These are phyloP conservation scores for Pelobates fuscus DNA, from an alignment of 2,113 vertebrate genomes.

Conservation along the genomic window DNA sequence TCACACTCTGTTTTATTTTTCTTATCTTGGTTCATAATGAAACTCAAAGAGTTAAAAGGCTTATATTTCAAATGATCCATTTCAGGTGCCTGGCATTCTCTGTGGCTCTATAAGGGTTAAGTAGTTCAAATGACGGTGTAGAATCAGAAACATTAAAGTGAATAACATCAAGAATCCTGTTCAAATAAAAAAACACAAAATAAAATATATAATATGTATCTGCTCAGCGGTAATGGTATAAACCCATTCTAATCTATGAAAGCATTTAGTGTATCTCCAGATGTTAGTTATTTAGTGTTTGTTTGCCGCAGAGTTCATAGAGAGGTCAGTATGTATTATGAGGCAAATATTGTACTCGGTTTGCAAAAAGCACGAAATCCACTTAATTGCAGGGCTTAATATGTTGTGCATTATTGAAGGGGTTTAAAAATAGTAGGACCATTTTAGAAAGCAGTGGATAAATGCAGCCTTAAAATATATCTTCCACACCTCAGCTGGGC, in stretches of 20 bases:
- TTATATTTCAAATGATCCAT: too few species aligned
- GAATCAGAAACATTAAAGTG: too few species aligned
- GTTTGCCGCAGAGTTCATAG: slow-evolving; percentile 1
- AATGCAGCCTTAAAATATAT: background rate
- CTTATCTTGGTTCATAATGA: too few species aligned
- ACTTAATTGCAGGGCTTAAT: slow-evolving; percentile 6
- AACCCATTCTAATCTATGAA: background rate
- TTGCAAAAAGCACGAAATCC: background rate
- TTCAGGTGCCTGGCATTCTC: too few species aligned
- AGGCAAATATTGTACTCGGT: background rate
- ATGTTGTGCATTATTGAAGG: background rate
- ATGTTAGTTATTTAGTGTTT: slow-evolving; percentile 26
- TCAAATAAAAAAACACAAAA: slow-evolving; percentile 12
- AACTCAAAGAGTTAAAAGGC: too few species aligned
- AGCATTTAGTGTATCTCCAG: slow-evolving; percentile 1
- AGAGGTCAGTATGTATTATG: slow-evolving; percentile 7
- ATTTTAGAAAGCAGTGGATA: too few species aligned
- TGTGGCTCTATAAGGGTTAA: too few species aligned
- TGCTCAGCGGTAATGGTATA: too few species aligned
- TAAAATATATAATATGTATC: too few species aligned
- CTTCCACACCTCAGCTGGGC: background rate
- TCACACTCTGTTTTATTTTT: too few species aligned
- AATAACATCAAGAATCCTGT: too few species aligned
- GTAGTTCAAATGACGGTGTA: too few species aligned
- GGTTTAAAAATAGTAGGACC: slow-evolving; percentile 18